Evolutionary conservation across 2,113 vertebrate genomes (phyloP).

Genomic region (Alces alces): DNA sequence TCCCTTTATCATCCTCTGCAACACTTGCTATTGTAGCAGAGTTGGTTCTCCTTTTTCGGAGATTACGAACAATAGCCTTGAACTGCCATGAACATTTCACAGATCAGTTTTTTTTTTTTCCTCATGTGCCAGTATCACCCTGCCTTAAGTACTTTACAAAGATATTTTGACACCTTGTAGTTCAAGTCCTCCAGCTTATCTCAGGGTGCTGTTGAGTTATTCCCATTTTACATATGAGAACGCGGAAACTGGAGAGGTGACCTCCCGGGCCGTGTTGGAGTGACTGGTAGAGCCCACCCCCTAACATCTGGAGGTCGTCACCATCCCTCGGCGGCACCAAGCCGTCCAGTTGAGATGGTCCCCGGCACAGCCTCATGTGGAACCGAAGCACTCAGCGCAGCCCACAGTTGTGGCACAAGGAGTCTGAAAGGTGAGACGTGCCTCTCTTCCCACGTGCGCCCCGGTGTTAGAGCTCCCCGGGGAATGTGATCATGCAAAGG

Average conservation of each 20-base stretch:
- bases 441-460: background rate
- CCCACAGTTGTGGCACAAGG: background rate
- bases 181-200: background rate
- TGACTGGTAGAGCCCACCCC: background rate
- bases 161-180: background rate
- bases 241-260: background rate
- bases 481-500: background rate
- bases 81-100: background rate
- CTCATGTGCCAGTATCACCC: background rate
- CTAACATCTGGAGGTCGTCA: background rate
- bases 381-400: background rate
- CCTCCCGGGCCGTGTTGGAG: background rate
- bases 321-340: background rate
- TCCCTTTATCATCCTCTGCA: background rate
- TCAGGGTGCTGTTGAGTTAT: background rate
- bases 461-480: background rate
- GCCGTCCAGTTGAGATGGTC: background rate
- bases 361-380: background rate
- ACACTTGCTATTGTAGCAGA: background rate
- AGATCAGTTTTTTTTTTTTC: background rate
- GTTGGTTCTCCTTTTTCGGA: background rate
- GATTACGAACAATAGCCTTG: background rate
- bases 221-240: background rate
- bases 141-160: background rate
- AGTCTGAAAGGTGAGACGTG: accelerated